These are phyloP conservation scores for Calosoma granatense DNA, from an alignment of 1,140 invertebrate species.

Conservation along the genomic window DNA sequence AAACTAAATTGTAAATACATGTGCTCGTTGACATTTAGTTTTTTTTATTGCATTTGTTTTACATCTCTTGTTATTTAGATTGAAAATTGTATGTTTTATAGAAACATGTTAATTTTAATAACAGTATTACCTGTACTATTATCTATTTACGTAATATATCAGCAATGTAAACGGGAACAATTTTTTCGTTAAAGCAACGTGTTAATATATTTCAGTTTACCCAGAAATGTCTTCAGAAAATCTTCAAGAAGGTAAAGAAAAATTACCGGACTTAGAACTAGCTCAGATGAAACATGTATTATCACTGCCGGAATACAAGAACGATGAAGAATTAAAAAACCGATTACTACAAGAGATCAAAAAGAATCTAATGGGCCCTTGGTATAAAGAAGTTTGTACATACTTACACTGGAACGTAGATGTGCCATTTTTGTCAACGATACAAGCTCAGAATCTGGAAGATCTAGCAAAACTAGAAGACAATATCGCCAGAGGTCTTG, in stretches of 20 bases:
- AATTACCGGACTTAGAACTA: slow-evolving; percentile 20
- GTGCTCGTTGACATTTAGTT: too few relatives aligned
- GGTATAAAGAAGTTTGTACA: slow-evolving; percentile 80
- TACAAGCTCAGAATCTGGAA: slow-evolving; percentile 74
- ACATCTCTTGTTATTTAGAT: too few relatives aligned
- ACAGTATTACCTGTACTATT: too few relatives aligned
- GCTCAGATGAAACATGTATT: slow-evolving; percentile 67
- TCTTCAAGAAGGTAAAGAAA: neutral
- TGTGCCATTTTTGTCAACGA: slow-evolving; percentile 56
- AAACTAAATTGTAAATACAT: too few relatives aligned
- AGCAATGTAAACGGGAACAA: too few relatives aligned
- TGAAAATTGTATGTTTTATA: too few relatives aligned
- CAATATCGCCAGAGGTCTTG: slow-evolving; percentile 81
- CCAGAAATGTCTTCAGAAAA: neutral
- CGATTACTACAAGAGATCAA: slow-evolving; percentile 68
- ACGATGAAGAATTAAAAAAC: slow-evolving; percentile 46
- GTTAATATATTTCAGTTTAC: too few relatives aligned
- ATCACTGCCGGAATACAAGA: slow-evolving; percentile 50
- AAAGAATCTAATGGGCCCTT: slow-evolving; percentile 85
- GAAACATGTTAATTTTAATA: too few relatives aligned
- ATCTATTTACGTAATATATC: too few relatives aligned
- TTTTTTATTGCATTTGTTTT: too few relatives aligned
- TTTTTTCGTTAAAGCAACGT: too few relatives aligned
- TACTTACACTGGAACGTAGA: slow-evolving; percentile 72
- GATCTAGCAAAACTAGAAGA: slow-evolving; percentile 73